phyloP scores from a whole-genome alignment of 2,113 vertebrate species.

The Falco punctatus region DNA sequence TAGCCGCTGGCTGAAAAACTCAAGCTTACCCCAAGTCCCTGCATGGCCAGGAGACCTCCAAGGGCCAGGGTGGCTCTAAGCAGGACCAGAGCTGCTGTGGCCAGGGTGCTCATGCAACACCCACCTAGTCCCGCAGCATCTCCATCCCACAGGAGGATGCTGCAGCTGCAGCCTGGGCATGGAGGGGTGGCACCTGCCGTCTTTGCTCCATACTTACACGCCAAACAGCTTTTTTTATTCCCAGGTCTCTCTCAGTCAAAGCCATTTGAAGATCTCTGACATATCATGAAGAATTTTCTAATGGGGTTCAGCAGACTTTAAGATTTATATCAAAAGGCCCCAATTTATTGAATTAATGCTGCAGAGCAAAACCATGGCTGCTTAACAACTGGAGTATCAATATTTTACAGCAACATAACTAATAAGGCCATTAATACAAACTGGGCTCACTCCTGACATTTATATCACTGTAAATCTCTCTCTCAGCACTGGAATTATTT shows the following conservation, averaged over 20 bases:
- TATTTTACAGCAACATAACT: conserved; percentile 80
- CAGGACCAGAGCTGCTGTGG: neutral
- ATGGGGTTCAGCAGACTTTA: conserved; percentile 44
- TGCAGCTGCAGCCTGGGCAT: neutral
- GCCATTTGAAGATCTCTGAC: neutral
- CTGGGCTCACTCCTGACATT: conserved; percentile 71
- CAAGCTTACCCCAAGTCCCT: neutral
- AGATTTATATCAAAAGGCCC: conserved; percentile 69
- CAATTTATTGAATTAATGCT: conserved; percentile 73
- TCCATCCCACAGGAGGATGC: rapidly evolving
- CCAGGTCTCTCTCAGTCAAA: neutral
- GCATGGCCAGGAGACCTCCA: neutral
- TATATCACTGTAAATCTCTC: conserved; percentile 76
- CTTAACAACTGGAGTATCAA: conserved; percentile 74
- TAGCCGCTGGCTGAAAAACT: neutral
- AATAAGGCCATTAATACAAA: conserved; percentile 83
- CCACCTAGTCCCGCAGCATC: rapidly evolving
- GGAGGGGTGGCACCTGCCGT: rapidly evolving
- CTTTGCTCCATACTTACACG: neutral
- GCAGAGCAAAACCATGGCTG: conserved; percentile 66
- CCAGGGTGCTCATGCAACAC: rapidly evolving
- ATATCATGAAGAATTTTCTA: conserved; percentile 58
- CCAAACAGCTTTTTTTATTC: neutral
- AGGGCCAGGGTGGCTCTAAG: neutral
- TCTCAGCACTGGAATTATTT: conserved; percentile 68